These are phyloP conservation scores for Trichechus manatus DNA, from an alignment of 2,113 vertebrate genomes.

Conservation along the genomic window DNA sequence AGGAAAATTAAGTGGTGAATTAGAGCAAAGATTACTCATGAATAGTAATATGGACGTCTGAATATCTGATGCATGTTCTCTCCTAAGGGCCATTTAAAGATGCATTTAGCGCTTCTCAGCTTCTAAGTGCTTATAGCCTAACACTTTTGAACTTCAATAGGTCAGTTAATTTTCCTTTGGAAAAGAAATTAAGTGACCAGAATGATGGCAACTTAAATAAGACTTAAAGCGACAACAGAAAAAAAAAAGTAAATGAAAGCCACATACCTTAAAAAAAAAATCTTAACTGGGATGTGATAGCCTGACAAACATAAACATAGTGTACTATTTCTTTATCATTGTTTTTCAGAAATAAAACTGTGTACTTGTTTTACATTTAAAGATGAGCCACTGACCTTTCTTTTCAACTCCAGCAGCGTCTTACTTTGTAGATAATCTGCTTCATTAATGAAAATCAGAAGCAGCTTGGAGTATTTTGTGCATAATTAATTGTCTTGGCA, in stretches of 20 bases:
- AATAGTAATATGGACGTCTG: conserved; percentile 51
- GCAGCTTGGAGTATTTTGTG: conserved; percentile 79
- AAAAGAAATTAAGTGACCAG: conserved; percentile 56
- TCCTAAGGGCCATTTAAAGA: conserved; percentile 21
- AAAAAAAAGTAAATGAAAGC: conserved; percentile 43
- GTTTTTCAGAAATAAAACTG: conserved; percentile 64
- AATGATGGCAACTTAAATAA: not conserved
- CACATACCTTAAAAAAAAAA: not conserved
- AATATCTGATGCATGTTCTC: not conserved
- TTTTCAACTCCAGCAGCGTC: conserved; percentile 60
- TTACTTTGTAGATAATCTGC: conserved; percentile 76
- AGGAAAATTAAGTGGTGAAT: conserved; percentile 55
- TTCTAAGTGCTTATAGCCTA: conserved; percentile 40
- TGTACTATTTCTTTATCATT: conserved; percentile 60
- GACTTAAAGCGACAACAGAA: not conserved
- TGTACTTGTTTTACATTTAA: conserved; percentile 61
- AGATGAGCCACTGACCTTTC: conserved; percentile 62
- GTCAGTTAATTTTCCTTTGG: conserved; percentile 49
- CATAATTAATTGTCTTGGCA: conserved; percentile 82
- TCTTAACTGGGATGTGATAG: conserved; percentile 59
- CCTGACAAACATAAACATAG: conserved; percentile 41
- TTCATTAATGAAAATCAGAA: conserved; percentile 85
- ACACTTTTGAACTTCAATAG: conserved; percentile 29
- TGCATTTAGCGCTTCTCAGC: not conserved
- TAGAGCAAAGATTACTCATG: conserved; percentile 54